Percentiles rank a stretch among this genome's conserved stretches.
phyloP scores from a whole-genome alignment of 2,113 vertebrate genomes.

The Bubalus kerabau region DNA sequence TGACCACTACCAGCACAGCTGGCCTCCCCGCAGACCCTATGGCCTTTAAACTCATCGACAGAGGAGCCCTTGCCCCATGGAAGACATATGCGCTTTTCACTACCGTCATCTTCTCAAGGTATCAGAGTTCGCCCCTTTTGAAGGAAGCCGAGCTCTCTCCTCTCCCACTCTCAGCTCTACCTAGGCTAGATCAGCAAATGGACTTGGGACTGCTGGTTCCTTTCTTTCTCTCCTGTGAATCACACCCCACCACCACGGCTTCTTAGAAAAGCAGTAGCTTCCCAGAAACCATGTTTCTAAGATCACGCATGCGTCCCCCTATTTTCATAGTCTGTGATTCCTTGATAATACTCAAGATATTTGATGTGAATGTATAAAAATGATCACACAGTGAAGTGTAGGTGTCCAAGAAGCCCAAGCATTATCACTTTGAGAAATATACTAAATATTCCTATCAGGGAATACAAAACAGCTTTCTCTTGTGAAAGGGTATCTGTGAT shows the following conservation, averaged over 20 bases:
- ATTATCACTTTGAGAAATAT: not conserved
- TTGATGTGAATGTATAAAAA: not conserved
- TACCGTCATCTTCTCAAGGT: not conserved
- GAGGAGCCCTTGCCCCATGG: accelerated
- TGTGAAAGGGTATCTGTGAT: not conserved
- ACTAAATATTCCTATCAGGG: not conserved
- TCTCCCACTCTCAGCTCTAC: not conserved
- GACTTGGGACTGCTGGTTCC: not conserved
- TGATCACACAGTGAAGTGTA: not conserved
- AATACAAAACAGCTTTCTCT: not conserved
- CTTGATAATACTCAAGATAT: not conserved
- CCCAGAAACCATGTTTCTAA: not conserved
- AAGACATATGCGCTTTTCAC: accelerated
- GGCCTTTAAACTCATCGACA: accelerated
- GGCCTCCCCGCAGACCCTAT: no score
- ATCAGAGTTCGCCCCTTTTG: not conserved
- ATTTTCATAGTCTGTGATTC: not conserved
- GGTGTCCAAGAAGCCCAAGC: not conserved
- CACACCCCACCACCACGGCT: not conserved
- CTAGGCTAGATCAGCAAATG: not conserved
- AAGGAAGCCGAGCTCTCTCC: not conserved
- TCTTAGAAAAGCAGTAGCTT: not conserved
- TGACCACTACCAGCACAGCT: accelerated
- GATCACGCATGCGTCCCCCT: accelerated
- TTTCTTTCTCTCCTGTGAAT: not conserved